phyloP scores from a whole-genome alignment of 2,797 vertebrate genomes.

The Buphagus erythrorhynchus region DNA sequence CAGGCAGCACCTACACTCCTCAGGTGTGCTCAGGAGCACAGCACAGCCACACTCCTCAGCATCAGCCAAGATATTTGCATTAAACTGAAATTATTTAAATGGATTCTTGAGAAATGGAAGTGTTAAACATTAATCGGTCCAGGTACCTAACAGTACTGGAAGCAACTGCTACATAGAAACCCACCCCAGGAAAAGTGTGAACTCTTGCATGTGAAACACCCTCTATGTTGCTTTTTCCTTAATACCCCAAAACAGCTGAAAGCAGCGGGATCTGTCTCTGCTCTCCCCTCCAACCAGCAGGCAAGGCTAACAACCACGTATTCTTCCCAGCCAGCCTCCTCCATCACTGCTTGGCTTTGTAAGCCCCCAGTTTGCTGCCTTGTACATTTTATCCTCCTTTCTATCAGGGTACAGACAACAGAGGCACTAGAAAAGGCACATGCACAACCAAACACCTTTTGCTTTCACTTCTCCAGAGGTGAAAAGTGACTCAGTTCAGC shows the following conservation, averaged over 20 bases:
- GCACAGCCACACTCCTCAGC: neutral
- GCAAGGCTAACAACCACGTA: neutral
- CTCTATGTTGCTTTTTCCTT: accelerated
- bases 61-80: neutral
- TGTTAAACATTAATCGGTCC: neutral
- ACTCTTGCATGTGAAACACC: neutral
- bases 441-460: neutral
- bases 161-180: neutral
- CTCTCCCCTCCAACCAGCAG: neutral
- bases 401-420: neutral
- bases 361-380: neutral
- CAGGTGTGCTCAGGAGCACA: neutral
- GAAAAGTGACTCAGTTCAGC: neutral
- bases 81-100: neutral
- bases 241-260: neutral
- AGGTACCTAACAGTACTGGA: neutral
- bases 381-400: neutral
- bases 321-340: neutral
- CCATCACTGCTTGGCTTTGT: neutral
- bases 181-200: neutral
- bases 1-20: neutral
- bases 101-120: neutral
- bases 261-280: neutral
- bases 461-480: neutral
- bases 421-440: neutral